phyloP scores from a whole-genome alignment of 2,797 vertebrate genomes.

The Clarias laeviceps region DNA sequence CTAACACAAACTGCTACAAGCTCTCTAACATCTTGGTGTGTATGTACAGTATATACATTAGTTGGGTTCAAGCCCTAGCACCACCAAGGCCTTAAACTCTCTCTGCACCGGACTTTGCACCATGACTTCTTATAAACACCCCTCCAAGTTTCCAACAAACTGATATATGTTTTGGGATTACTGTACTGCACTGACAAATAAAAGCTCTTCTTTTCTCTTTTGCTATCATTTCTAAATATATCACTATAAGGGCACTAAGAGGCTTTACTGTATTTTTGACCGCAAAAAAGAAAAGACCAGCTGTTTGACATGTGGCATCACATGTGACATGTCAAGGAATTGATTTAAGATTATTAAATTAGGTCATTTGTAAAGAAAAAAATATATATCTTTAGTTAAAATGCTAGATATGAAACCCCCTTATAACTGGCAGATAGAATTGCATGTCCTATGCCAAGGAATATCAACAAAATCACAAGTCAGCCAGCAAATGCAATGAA shows the following conservation, averaged over 20 bases:
- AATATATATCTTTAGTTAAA: neutral
- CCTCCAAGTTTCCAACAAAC: neutral
- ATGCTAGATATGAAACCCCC: neutral
- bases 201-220: neutral
- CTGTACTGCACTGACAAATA: neutral
- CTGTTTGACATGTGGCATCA: neutral
- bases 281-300: neutral
- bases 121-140: no score
- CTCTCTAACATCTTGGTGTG: no score
- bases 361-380: neutral
- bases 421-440: neutral
- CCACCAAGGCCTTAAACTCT: neutral
- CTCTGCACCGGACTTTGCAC: neutral
- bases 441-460: neutral
- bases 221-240: neutral
- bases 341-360: neutral
- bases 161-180: neutral
- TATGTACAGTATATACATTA: no score
- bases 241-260: neutral
- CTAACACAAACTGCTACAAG: no score
- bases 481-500: neutral
- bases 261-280: neutral
- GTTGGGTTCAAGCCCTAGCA: no score
- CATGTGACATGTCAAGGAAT: neutral
- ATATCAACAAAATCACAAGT: neutral